Conservation (phyloP, 2,113 vertebrate genomes). For the Megalops atlanticus region DNA sequence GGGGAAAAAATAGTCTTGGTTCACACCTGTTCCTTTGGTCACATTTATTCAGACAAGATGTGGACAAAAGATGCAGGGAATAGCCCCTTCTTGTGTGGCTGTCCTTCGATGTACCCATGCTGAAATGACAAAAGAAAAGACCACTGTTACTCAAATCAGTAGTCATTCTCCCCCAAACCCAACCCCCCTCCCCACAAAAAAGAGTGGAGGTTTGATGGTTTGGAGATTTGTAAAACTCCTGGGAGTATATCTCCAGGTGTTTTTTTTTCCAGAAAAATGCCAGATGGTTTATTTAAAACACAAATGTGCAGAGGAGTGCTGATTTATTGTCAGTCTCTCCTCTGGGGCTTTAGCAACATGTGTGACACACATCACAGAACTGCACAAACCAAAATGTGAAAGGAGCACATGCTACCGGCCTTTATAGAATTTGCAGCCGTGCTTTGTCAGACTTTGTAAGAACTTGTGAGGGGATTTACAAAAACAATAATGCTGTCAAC, state of each 20-base stretch:
- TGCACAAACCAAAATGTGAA: background rate
- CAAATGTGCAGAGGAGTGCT: background rate
- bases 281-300: background rate
- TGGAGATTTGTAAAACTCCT: background rate
- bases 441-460: background rate
- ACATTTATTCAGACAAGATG: conserved; percentile 49
- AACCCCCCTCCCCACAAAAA: background rate
- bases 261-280: background rate
- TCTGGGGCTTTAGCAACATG: too few species aligned
- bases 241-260: background rate
- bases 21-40: background rate
- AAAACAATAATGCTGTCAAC: background rate
- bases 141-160: too few species aligned
- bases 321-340: too few species aligned
- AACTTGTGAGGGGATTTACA: background rate
- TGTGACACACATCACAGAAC: background rate
- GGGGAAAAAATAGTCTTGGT: background rate
- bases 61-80: conserved; percentile 71
- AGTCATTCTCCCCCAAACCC: background rate
- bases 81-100: conserved; percentile 66
- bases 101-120: conserved; percentile 70
- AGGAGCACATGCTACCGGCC: background rate
- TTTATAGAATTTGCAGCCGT: background rate
- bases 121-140: conserved; percentile 44
- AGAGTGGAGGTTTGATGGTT: background rate